A percentile compares a stretch with the other conserved stretches of the same genome.
These are phyloP conservation scores for Drosophila borealis DNA, from an alignment of 2,888 invertebrate species.

Conservation along the genomic window DNA sequence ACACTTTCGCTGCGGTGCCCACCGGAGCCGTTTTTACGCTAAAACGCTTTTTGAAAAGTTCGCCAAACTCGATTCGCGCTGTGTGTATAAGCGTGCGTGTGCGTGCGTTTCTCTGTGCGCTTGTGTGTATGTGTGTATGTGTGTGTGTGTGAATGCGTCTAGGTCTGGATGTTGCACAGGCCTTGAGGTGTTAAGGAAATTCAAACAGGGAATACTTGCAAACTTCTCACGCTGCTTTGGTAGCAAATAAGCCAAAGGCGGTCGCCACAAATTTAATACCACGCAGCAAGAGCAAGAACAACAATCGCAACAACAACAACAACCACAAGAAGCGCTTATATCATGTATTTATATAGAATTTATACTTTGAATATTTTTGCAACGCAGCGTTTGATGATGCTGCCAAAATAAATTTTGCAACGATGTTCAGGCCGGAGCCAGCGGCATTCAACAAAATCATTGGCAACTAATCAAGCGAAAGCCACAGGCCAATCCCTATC, in stretches of 20 bases:
- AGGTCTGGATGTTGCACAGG: slow-evolving; percentile 26
- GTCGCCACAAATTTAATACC: slow-evolving; percentile 40
- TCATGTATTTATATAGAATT: slow-evolving; percentile 21
- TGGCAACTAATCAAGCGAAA: slow-evolving; percentile 63
- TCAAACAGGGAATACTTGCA: slow-evolving; percentile 54
- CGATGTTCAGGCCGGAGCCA: not conserved
- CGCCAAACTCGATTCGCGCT: slow-evolving; percentile 43
- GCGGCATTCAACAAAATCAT: slow-evolving; percentile 48
- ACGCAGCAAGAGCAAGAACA: not conserved
- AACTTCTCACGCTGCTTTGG: slow-evolving; percentile 50
- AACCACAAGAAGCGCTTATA: slow-evolving; percentile 4
- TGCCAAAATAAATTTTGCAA: slow-evolving; percentile 21
- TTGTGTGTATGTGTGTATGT: slow-evolving; percentile 9
- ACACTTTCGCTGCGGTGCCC: slow-evolving; percentile 47
- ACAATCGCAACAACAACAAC: slow-evolving; percentile 15
- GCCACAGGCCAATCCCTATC: slow-evolving; percentile 16
- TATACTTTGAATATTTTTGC: slow-evolving; percentile 30
- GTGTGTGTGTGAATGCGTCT: slow-evolving; percentile 7
- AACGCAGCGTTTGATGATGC: slow-evolving; percentile 46
- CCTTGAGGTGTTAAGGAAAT: slow-evolving; percentile 48
- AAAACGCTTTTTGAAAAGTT: slow-evolving; percentile 73
- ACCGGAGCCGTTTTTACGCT: slow-evolving; percentile 69
- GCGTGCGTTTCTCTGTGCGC: slow-evolving; percentile 1
- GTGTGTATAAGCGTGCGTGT: not conserved
- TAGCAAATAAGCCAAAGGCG: slow-evolving; percentile 62